Base-by-base conservation (phyloP, 2,888 invertebrate species). In the Acrocyrtus sp. region DNA sequence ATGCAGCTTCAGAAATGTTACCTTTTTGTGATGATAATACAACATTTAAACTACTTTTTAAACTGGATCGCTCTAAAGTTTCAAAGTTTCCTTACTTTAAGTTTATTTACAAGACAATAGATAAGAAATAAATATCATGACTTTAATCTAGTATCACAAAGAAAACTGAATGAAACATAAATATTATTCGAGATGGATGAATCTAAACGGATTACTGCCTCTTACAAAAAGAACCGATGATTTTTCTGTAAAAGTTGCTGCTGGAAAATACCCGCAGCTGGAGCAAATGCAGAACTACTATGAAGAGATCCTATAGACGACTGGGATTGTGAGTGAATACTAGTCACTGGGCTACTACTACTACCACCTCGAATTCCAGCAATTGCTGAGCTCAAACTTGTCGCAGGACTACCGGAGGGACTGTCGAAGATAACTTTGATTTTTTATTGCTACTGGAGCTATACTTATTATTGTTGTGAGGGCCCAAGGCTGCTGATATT, bases 241-340 rank as follows among this genome's bases (percentile, higher is more conserved):
- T 74, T 74, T 66, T 70, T 74, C 51, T 74, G 74, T 5, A 70
- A 41, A 26, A 65, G 47, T 39, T 74, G 74, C 24, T 70, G 70
- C 43, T 70, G 70, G 43, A 70, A 63, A 22, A 70, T 62, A 10
- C 63, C 70, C 19, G 70, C 74, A 12, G 74, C 74, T 26, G 74
- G 74, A 54, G 57, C 74, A 66, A 74, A 74, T 4, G 74, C 74
- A 17, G 74, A 74, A 61, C 50, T 70, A 48, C 48, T 41, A 57
- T 74, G 74, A 54, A 66, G 56, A 19, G 63, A 63, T 15, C 63
- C 63, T 27, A 63, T 58, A 21, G 63, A 56, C 22, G 58, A 34
- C n/a, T 3, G 43, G 4, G 6, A 21, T 39, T 24, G 50, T 17
- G 1, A 5, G 45, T 39, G 56, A 58, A 17, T 58, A 22, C 15